Evolutionary conservation across 2,797 vertebrate genomes (phyloP), one percentile per base, ranked within the genome.

Genomic region (Sitta carolinensis): DNA sequence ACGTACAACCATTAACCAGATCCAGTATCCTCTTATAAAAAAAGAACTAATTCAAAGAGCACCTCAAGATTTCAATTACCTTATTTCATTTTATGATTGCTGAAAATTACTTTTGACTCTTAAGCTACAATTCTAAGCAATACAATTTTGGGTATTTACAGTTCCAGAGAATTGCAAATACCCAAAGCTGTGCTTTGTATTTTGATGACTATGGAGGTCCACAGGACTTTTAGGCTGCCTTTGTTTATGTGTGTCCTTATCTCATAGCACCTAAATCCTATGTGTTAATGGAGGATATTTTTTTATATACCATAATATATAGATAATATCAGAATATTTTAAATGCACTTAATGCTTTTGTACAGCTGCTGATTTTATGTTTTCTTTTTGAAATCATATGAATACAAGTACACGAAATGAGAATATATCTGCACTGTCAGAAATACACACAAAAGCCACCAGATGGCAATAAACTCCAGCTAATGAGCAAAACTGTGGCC

Each of bases 391-490:
- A 79, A 82, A 51, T 20, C 2, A 26, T 3, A 12, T 6, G 14
- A n/a, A 9, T 15, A 12, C 19, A 36, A 29, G 16, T 20, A 57
- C 36, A 42, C 10, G 51, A 47, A 61, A 42, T 2, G 10, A 12
- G 12, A 69, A 15, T 6, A 2, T 26, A 32, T 4, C 1, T 0
- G 10, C 30, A 14, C 23, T 42, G 62, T 30, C 38, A 59, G 94
- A 76, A 51, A 69, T 45, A 30, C 1, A 48, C 5, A 17, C 0
- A 38, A 36, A 1, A 43, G 38, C 85, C 96, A 95, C 90, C 43
- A 93, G 96, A 87, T 94, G 96, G 95, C 96, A 96, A 84, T 69
- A 82, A 89, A 82, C 40, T 4, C 8, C 38, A 63, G 32, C 1
- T 63, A 68, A 91, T 62, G 42, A 36, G 15, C 9, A 21, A 48